Conservation (phyloP, 2,888 invertebrate genomes). For the Siphonodentalium dalli region DNA sequence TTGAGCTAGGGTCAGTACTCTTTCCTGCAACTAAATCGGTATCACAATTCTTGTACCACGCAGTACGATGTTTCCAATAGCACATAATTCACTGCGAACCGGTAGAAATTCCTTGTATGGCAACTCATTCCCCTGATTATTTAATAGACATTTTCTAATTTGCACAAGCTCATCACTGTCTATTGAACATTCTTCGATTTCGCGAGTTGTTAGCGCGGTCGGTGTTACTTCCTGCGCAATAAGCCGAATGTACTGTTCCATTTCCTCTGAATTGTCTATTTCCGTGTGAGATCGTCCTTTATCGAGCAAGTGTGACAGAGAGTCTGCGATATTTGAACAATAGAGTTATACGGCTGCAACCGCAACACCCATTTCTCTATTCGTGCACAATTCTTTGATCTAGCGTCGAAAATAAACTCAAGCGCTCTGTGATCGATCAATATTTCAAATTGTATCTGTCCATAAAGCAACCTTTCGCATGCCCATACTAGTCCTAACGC, state of each 20-base stretch:
- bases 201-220: background rate
- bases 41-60: too few species aligned
- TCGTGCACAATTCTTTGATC: background rate
- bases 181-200: too few species aligned
- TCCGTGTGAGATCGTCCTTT: background rate
- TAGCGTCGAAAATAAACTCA: background rate
- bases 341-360: background rate
- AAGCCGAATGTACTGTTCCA: slow-evolving; percentile 1
- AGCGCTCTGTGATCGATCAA: slow-evolving; percentile 1
- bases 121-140: too few species aligned
- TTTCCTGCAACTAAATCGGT: background rate
- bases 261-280: background rate
- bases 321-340: slow-evolving; percentile 5
- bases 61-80: slow-evolving; percentile 8
- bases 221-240: slow-evolving; percentile 12
- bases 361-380: background rate
- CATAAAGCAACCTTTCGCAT: slow-evolving; percentile 34
- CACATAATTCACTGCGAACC: slow-evolving; percentile 7
- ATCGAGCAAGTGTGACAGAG: background rate
- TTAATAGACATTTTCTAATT: too few species aligned
- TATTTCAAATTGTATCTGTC: slow-evolving; percentile 8
- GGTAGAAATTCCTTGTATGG: background rate
- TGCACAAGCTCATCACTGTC: too few species aligned
- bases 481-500: slow-evolving; percentile 33
- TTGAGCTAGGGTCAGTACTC: slow-evolving; percentile 6